A percentile compares a stretch with the other conserved stretches of the same genome.
Evolutionary conservation across 2,113 vertebrate genomes (phyloP).

Genomic region (Zingel zingel): DNA sequence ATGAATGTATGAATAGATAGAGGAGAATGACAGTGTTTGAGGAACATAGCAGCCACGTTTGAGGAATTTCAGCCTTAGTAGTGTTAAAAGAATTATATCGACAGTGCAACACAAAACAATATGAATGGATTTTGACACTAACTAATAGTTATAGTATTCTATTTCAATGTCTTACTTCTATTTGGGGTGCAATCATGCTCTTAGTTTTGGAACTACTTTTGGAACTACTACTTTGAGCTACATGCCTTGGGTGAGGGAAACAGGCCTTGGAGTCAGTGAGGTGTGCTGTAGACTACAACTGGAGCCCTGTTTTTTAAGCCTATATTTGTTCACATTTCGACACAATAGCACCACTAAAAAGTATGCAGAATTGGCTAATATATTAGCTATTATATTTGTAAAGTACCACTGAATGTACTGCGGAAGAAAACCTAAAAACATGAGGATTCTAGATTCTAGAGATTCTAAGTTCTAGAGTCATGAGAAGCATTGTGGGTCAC

Average conservation of each 20-base stretch:
- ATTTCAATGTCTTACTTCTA: too few species aligned
- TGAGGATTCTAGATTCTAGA: too few species aligned
- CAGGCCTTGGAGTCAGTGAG: neutral
- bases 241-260: neutral
- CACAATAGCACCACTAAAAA: neutral
- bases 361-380: neutral
- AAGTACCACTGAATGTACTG: neutral
- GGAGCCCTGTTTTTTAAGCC: neutral
- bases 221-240: neutral
- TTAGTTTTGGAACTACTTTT: neutral
- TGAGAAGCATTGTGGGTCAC: neutral
- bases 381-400: too few species aligned
- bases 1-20: too few species aligned
- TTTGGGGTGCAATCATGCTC: neutral
- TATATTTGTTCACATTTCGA: neutral
- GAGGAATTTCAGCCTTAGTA: too few species aligned
- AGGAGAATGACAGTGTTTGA: too few species aligned
- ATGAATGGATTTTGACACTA: too few species aligned
- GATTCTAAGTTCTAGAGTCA: too few species aligned
- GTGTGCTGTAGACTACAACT: neutral
- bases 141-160: too few species aligned
- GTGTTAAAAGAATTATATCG: too few species aligned
- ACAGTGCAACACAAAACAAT: too few species aligned
- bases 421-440: neutral
- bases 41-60: too few species aligned